phyloP scores from a whole-genome alignment of 1,140 invertebrate genomes.

The Drosophila littoralis region DNA sequence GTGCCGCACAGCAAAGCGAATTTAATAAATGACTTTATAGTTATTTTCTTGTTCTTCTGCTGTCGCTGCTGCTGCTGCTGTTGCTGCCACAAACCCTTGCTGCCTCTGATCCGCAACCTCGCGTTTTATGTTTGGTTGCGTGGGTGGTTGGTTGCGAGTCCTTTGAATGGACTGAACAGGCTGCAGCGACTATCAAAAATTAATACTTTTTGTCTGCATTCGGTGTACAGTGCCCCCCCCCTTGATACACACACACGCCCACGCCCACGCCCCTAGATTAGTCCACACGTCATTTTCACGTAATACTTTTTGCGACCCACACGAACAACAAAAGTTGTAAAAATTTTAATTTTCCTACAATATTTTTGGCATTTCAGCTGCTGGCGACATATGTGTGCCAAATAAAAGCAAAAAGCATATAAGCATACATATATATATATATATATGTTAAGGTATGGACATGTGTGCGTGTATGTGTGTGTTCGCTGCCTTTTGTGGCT shows the following conservation, averaged over 20 bases:
- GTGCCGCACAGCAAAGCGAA: slow-evolving; percentile 55
- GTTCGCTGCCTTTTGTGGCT: slow-evolving; percentile 19
- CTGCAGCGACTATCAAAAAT: slow-evolving; percentile 75
- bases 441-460: background rate
- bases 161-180: slow-evolving; percentile 48
- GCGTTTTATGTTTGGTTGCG: slow-evolving; percentile 45
- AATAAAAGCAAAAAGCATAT: slow-evolving; percentile 57
- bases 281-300: slow-evolving; percentile 65
- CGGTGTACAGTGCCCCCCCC: background rate
- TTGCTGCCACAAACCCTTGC: slow-evolving; percentile 41
- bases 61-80: background rate
- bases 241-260: background rate
- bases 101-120: slow-evolving; percentile 13
- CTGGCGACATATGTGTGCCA: slow-evolving; percentile 63
- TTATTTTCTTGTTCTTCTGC: slow-evolving; percentile 58
- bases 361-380: slow-evolving; percentile 64
- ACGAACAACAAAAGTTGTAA: slow-evolving; percentile 76
- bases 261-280: background rate
- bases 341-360: slow-evolving; percentile 78
- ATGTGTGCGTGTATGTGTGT: background rate
- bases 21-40: slow-evolving; percentile 81
- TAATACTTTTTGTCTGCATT: slow-evolving; percentile 75
- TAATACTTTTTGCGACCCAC: slow-evolving; percentile 63
- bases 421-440: slow-evolving; percentile 8
- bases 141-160: slow-evolving; percentile 35